Base-by-base conservation (phyloP, 2,113 vertebrate genomes). In the Nipponia nippon region DNA sequence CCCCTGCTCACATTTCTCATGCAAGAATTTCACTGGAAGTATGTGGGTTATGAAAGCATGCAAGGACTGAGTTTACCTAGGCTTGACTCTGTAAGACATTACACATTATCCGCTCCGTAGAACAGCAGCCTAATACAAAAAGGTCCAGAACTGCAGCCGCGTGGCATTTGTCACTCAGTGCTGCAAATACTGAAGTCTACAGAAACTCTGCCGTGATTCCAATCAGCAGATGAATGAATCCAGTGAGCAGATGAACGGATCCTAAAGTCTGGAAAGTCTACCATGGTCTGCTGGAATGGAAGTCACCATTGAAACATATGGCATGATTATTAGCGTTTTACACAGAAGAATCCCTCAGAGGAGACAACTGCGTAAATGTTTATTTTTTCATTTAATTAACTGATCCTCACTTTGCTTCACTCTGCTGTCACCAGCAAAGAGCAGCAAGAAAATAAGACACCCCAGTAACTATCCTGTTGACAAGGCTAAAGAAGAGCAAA, bases 311-410 rank as follows among this genome's bases (percentile, higher is more conserved):
- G 82, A 94, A 90, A 89, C 72, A 85, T 85, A 89, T 20, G 71
- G 53, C 16, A 50, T 40, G 34, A 95, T 73, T 89, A 83, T 73
- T 38, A 85, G 71, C 2, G 0, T 66, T 93, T 93, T 69, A 91
- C 40, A 73, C 14, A 84, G 40, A 83, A 90, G 58, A 84, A 94
- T 32, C 66, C 80, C 94, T 96, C 89, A 72, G 85, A 93, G 87
- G 50, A 97, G 61, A 79, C 69, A 96, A 97, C 71, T 82, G 65
- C 95, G 91, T 83, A 97, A 97, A 97, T 96, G 96, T 98, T 97
- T 95, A 90, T 97, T 97, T 98, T 98, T 97, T 96, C 96, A 97
- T 98, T 97, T 98, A 98, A 98, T 99, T 98, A 98, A 97, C 96
- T 95, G 96, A 94, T 97, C 85, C 72, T 94, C 94, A 95, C 90